Evolutionary conservation across 2,797 vertebrate species (phyloP).

Genomic region (Borostomias antarcticus): DNA sequence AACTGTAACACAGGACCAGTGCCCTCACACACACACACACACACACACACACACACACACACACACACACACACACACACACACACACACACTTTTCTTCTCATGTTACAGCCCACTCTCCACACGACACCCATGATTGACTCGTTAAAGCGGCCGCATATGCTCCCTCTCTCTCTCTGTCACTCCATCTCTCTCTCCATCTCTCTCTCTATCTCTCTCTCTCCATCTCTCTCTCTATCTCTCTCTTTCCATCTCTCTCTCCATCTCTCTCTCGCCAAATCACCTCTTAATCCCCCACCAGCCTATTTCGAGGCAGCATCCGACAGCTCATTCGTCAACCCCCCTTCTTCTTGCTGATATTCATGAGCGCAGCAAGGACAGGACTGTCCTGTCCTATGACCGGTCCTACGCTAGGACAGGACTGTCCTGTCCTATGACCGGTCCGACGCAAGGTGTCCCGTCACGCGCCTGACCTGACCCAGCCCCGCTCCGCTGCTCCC

Average conservation of each 20-base stretch:
- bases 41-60: too few relatives aligned
- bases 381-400: slow-evolving; percentile 39
- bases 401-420: not conserved
- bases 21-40: too few relatives aligned
- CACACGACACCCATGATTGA: not conserved
- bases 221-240: not conserved
- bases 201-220: not conserved
- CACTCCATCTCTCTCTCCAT: not conserved
- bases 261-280: slow-evolving; percentile 18
- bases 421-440: not conserved
- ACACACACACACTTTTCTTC: too few relatives aligned
- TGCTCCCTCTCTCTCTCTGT: not conserved
- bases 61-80: too few relatives aligned
- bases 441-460: not conserved
- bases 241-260: not conserved
- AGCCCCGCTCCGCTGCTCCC: not conserved
- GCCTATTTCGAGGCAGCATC: slow-evolving; percentile 29
- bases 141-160: slow-evolving; percentile 7
- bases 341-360: slow-evolving; percentile 37
- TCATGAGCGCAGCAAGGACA: too few relatives aligned
- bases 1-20: too few relatives aligned
- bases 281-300: slow-evolving; percentile 23
- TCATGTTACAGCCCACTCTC: not conserved
- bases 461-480: not conserved
- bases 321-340: slow-evolving; percentile 38